A percentile compares a stretch with the other conserved stretches of the same genome.
Evolutionary conservation across 2,888 invertebrate species (phyloP).

Genomic region (Hydrotaea cyrtoneurina): DNA sequence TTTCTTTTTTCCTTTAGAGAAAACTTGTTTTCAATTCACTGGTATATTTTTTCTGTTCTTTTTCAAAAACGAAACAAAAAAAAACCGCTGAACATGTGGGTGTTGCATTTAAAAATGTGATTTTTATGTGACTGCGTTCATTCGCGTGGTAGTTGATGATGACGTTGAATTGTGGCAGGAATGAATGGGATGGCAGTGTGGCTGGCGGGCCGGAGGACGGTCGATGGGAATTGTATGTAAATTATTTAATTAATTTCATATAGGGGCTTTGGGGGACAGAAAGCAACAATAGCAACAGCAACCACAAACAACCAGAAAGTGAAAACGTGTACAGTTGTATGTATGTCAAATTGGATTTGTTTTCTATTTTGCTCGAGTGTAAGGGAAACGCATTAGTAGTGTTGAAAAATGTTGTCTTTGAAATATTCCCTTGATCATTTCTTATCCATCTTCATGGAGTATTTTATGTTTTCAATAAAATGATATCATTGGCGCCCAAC

Average conservation of each 20-base stretch:
- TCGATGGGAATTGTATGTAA: slow-evolving; percentile 11
- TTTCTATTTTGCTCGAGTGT: no score
- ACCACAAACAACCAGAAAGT: neutral
- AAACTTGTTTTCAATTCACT: slow-evolving; percentile 32
- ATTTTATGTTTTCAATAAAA: no score
- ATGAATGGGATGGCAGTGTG: neutral
- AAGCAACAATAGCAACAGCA: neutral
- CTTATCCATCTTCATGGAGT: no score
- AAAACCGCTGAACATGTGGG: slow-evolving; percentile 29
- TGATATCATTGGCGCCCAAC: no score
- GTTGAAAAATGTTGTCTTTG: no score
- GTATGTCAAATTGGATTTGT: neutral
- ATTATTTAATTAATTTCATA: slow-evolving; percentile 35
- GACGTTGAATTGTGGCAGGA: neutral
- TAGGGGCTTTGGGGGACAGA: neutral
- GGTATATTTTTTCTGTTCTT: neutral
- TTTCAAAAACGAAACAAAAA: neutral
- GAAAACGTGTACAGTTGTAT: neutral
- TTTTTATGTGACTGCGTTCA: slow-evolving; percentile 9
- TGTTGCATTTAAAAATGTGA: slow-evolving; percentile 39
- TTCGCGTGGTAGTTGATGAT: neutral
- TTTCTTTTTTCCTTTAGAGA: neutral
- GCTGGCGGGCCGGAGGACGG: neutral
- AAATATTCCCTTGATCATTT: no score
- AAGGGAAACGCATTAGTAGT: no score